Base-by-base conservation (phyloP, 2,113 vertebrate genomes). In the Salvator merianae region DNA sequence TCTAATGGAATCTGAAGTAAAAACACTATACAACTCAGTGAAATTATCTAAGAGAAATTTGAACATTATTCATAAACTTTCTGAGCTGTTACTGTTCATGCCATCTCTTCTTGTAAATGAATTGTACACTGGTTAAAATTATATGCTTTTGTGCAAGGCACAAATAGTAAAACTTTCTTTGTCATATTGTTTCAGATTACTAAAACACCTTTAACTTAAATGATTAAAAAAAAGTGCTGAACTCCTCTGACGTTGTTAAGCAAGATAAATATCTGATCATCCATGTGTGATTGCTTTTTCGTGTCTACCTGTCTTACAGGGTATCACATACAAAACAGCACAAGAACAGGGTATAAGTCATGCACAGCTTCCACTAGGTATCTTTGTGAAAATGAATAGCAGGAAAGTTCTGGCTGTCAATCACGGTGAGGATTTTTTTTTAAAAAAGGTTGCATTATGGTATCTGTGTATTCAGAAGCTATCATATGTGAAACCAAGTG, bases 381-480 rank as follows among this genome's bases (percentile, higher is more conserved):
- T 94, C 82, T 99, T 99, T 87, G 98, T 99, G 85, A 98, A 97
- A 94, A 99, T 99, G 99, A 99, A 99, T 90, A 99, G 97, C 92
- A 96, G 98, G 20, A 99, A 99, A 90, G 98, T 99, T 84, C 95
- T 99, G 86, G 97, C 99, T 0, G 97, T 99, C 84, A 99, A 99
- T 94, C 99, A 99, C 5, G 99, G 99, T 99, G 89, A 97, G 97
- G 82, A 69, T 80, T 59, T 4, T 4, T 59, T 47, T 22, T 20
- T 63, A 75, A 14, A 38, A 77, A 7, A 80, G 34, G 62, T 30
- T 30, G 47, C 22, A 34, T 38, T 32, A 71, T 18, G 28, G 7
- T 69, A 71, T 13, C 0, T 0, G 4, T 47, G 6, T 53, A 63
- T 4, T 77, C 53, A 70, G 18, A 81, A 24, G 47, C 36, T 22